phyloP scores from a whole-genome alignment of 2,797 vertebrate genomes.

The Hydrolagus colliei region DNA sequence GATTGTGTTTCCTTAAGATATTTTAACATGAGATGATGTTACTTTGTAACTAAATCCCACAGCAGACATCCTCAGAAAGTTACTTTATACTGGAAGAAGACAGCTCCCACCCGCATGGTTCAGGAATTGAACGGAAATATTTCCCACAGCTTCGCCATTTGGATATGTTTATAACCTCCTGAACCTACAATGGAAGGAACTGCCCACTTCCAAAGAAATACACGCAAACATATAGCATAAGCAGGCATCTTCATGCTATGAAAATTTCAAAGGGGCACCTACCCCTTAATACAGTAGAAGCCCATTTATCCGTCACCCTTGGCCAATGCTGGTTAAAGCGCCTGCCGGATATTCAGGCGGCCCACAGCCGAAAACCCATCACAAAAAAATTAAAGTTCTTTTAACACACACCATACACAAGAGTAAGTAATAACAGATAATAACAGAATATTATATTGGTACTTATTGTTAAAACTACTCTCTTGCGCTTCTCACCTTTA shows the following conservation, averaged over 20 bases:
- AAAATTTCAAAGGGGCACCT: not conserved
- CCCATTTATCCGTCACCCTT: too few species aligned
- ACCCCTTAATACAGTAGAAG: too few species aligned
- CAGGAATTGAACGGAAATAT: slow-evolving; percentile 6
- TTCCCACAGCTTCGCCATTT: slow-evolving; percentile 45
- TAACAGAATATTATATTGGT: too few species aligned
- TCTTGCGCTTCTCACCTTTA: too few species aligned
- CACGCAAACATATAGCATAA: slow-evolving; percentile 45
- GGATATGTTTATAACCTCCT: slow-evolving; percentile 54
- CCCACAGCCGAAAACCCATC: too few species aligned
- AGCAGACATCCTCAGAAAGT: not conserved
- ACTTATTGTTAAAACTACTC: too few species aligned
- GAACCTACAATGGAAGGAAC: slow-evolving; percentile 67
- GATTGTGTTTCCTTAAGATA: too few species aligned
- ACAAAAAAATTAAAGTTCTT: too few species aligned
- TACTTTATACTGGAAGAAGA: not conserved
- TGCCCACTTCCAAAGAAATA: slow-evolving; percentile 58
- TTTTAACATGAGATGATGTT: not conserved
- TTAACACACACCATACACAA: too few species aligned
- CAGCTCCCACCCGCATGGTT: not conserved
- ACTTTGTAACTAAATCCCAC: not conserved
- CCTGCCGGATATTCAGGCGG: too few species aligned
- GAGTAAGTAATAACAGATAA: too few species aligned
- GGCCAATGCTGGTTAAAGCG: too few species aligned
- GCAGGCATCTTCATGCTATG: slow-evolving; percentile 47